Evolutionary conservation across 2,888 invertebrate genomes (phyloP).

Genomic region (Acanthopleura granulata): DNA sequence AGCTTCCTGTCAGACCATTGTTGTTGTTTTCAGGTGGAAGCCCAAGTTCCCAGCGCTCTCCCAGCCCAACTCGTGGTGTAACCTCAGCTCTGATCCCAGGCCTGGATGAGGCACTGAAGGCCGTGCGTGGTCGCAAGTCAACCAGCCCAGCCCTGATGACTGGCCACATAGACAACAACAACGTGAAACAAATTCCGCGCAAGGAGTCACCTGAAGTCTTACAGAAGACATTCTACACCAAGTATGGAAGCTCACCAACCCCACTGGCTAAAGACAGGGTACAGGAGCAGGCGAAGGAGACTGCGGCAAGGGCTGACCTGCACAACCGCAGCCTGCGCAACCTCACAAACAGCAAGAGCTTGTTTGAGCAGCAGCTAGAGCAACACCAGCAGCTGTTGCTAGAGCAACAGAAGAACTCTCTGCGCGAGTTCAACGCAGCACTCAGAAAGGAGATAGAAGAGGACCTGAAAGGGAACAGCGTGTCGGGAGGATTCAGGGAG

Average conservation of each 20-base stretch:
- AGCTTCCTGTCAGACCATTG: no score
- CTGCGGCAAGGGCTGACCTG: conserved; percentile 31
- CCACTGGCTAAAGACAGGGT: conserved; percentile 27
- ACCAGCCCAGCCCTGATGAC: conserved; percentile 26
- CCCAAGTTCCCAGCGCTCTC: conserved; percentile 9
- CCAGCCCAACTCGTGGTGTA: conserved; percentile 1
- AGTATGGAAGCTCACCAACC: conserved; percentile 36
- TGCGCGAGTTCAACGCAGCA: conserved; percentile 58
- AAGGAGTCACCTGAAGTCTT: conserved; percentile 36
- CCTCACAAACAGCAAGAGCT: conserved; percentile 53
- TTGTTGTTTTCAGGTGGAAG: not conserved
- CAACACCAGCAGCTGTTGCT: conserved; percentile 57
- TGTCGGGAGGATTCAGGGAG: not conserved
- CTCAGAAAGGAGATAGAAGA: conserved; percentile 54
- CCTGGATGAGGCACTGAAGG: conserved; percentile 57
- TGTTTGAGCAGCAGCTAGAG: conserved; percentile 64
- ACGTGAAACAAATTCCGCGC: not conserved
- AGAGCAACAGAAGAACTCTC: conserved; percentile 56
- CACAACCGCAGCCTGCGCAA: conserved; percentile 58
- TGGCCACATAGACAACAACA: conserved; percentile 24
- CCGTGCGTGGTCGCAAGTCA: conserved; percentile 43
- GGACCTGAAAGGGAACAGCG: conserved; percentile 37
- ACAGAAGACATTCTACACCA: conserved; percentile 48
- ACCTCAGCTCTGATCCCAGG: conserved; percentile 21
- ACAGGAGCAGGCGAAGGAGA: conserved; percentile 30